A percentile compares a stretch with the other conserved stretches of the same genome.
These are phyloP conservation scores for Platichthys stellatus DNA, from an alignment of 2,113 vertebrate genomes.

Conservation along the genomic window DNA sequence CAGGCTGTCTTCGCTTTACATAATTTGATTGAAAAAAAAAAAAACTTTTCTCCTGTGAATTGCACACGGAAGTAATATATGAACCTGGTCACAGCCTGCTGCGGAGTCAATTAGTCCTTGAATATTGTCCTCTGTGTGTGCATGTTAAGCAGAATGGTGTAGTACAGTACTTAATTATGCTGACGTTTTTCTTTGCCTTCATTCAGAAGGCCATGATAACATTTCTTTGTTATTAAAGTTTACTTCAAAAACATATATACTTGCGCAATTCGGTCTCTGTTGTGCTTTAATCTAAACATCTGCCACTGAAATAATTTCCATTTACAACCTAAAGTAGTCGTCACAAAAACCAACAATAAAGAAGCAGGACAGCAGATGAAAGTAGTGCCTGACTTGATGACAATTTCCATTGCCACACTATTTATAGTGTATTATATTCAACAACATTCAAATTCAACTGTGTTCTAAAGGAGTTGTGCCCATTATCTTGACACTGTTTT, in stretches of 20 bases:
- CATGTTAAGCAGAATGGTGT: not conserved
- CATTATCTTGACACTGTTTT: not conserved
- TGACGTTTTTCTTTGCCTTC: no score
- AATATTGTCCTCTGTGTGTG: not conserved
- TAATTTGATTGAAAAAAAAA: conserved; percentile 26
- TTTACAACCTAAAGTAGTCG: no score
- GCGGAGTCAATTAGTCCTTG: not conserved
- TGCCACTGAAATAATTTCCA: no score
- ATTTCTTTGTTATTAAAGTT: no score
- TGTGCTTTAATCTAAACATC: not conserved
- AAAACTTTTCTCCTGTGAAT: conserved; percentile 10
- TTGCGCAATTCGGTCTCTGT: not conserved
- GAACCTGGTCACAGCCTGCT: not conserved
- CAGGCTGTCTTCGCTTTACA: conserved; percentile 31
- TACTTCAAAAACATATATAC: no score
- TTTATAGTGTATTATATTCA: no score
- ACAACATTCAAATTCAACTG: not conserved
- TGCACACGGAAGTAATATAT: not conserved
- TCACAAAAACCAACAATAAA: not conserved
- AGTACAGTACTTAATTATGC: no score
- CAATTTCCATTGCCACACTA: not conserved
- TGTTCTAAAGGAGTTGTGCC: no score
- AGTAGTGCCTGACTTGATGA: no score
- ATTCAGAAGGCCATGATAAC: no score
- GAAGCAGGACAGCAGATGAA: not conserved